Evolutionary conservation across 2,888 invertebrate species (phyloP).

Genomic region (Diplolepis rosae): DNA sequence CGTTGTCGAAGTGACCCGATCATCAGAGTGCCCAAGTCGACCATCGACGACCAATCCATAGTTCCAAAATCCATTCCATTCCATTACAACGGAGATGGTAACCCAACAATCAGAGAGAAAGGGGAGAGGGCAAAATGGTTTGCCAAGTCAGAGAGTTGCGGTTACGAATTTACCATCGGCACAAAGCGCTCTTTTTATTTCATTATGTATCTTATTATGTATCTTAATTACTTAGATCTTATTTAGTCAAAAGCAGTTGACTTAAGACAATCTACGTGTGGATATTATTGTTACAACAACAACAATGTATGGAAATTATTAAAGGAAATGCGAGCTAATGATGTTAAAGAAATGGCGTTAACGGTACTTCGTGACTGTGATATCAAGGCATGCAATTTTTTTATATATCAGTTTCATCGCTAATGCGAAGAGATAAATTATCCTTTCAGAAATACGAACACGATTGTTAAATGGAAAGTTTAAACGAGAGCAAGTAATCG

Average conservation of each 20-base stretch:
- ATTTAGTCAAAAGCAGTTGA: conserved; percentile 29
- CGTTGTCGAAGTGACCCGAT: conserved; percentile 49
- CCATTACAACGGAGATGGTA: conserved; percentile 76
- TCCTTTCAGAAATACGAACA: background rate
- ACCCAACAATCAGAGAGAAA: conserved; percentile 81
- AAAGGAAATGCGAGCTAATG: conserved; percentile 24
- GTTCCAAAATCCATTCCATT: conserved; percentile 68
- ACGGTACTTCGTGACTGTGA: background rate
- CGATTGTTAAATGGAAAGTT: background rate
- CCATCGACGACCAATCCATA: conserved; percentile 66
- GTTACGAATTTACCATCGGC: conserved; percentile 62
- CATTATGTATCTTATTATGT: conserved; percentile 31
- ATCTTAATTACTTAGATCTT: conserved; percentile 35
- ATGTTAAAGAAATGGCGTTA: conserved; percentile 15
- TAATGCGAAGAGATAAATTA: background rate
- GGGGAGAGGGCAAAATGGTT: conserved; percentile 80
- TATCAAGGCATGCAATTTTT: conserved; percentile 8
- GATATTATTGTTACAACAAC: conserved; percentile 26
- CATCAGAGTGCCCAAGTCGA: conserved; percentile 62
- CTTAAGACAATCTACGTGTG: conserved; percentile 23
- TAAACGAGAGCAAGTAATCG: background rate
- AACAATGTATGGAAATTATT: conserved; percentile 18
- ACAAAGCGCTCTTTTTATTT: conserved; percentile 47
- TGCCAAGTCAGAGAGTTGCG: conserved; percentile 78
- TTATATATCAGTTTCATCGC: background rate